Evolutionary conservation across 1,140 invertebrate species (phyloP), one percentile per base, ranked within the genome.

Genomic region (Drosophila equinoxialis): DNA sequence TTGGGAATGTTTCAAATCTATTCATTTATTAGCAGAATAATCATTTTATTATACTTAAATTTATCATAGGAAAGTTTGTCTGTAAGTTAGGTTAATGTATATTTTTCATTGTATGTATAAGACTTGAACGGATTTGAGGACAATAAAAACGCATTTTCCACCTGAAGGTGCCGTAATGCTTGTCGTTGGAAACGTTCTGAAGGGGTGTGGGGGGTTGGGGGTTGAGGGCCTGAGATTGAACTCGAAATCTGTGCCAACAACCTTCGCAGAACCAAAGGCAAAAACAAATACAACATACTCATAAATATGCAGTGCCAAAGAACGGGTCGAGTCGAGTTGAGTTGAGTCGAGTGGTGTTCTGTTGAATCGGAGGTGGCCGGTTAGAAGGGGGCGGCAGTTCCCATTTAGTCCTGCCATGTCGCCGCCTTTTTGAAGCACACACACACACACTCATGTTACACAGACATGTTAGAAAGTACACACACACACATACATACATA

Each of bases 301-400:
- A 84, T 77, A 74, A 84, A 84, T 84, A 84, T 77, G 77, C 77
- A 84, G 74, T 70, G 73, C 42, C 59, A 74, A 51, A 51, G 45
- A 51, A 51, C 45, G 45, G 20, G 45, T 51, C 45, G 45, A 51
- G 45, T 51, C 45, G 45, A 51, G 45, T 51, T n/a, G 17, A 17
- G 42, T 48, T 5, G 45, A 71, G 39, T 20, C 57, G 48, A 33
- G 35, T 20, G 66, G 48, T 60, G 64, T 48, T 7, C 33, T 6
- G 35, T 37, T 11, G 8, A 11, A 30, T n/a, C 41, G 60, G 42
- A 48, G 60, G 8, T 45, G 37, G 37, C 3, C 30, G 37, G 37
- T 3, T 1, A 11, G 63, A 62, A 42, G 63, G 30, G 17, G 37
- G 58, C 35, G 37, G 58, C 35, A 65, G 11, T 55, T 69, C 20